Evolutionary conservation across 2,888 invertebrate species (phyloP).

Genomic region (Conus canariensis): DNA sequence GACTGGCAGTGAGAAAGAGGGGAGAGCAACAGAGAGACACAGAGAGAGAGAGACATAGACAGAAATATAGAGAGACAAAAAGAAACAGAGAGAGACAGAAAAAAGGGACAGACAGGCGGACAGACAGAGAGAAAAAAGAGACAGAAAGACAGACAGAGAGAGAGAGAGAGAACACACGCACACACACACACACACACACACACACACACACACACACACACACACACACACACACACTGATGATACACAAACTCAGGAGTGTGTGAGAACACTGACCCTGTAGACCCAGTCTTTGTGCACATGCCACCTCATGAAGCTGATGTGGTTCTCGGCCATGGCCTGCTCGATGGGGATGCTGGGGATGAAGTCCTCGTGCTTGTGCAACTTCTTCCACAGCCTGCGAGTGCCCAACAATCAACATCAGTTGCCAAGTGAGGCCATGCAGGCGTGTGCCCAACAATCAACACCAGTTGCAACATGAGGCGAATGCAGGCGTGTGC

Average conservation of each 20-base stretch:
- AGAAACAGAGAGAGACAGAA: neutral
- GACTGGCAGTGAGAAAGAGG: too few species aligned
- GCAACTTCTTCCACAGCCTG: constrained; percentile 76
- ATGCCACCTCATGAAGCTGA: constrained; percentile 77
- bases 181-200: too few species aligned
- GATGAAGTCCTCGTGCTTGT: constrained; percentile 75
- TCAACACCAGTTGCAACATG: too few species aligned
- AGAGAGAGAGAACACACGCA: neutral
- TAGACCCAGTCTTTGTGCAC: constrained; percentile 78
- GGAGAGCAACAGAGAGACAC: neutral
- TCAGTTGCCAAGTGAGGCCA: too few species aligned
- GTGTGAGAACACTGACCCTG: neutral
- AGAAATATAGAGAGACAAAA: too few species aligned
- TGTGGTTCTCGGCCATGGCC: constrained; percentile 65
- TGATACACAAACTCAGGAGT: neutral
- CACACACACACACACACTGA: neutral
- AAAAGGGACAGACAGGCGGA: neutral
- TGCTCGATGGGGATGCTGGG: constrained; percentile 76
- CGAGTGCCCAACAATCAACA: too few species aligned
- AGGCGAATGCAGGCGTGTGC: too few species aligned
- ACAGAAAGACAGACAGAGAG: neutral
- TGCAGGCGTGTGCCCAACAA: too few species aligned
- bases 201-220: neutral
- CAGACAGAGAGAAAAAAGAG: neutral
- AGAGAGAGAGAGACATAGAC: too few species aligned